Evolutionary conservation across 2,888 invertebrate species (phyloP), one percentile per base, ranked within the genome.

Genomic region (Mamestra brassicae): DNA sequence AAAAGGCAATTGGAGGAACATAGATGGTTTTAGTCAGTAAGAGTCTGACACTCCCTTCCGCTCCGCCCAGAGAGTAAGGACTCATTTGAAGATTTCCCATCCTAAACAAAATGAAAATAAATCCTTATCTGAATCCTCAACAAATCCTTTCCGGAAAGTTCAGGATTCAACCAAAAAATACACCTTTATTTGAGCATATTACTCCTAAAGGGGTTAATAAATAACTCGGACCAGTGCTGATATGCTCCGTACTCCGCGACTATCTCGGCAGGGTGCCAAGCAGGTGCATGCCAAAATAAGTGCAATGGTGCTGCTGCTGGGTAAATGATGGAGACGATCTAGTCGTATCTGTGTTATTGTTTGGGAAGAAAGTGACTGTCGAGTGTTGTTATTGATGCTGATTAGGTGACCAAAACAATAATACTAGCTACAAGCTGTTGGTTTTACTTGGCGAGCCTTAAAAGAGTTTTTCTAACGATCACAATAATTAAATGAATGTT

Each of bases 261-360:
- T 75, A 85, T 77, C 81, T 83, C 74, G 86, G 86, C 87, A 81
- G 36, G 11, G 7, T 74, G 86, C 86, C 86, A 86, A 71, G 55
- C 60, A 45, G 42, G 74, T 81, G 72, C 74, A 78, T 81, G 87
- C 87, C 87, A 87, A 79, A 61, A 78, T 81, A 83, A 81, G 69
- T 69, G 73, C 77, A 73, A 81, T 80, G 64, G 38, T 58, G 63
- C 61, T 74, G 50, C 66, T 81, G 54, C 36, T 61, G 38, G 50
- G 61, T 85, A 86, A 81, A 85, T 83, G 77, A 78, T 84, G 71
- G 80, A 83, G 62, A 74, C 73, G 15, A 15, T 50, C 11, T 15
- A 17, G 17, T 15, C 26, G 26, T 26, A 26, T 26, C 4, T 52
- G 10, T 61, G 74, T 64, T 61, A 42, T 68, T 61, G 65, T 74